phyloP scores from a whole-genome alignment of 2,888 invertebrate genomes.

The Drosophila paranaensis region DNA sequence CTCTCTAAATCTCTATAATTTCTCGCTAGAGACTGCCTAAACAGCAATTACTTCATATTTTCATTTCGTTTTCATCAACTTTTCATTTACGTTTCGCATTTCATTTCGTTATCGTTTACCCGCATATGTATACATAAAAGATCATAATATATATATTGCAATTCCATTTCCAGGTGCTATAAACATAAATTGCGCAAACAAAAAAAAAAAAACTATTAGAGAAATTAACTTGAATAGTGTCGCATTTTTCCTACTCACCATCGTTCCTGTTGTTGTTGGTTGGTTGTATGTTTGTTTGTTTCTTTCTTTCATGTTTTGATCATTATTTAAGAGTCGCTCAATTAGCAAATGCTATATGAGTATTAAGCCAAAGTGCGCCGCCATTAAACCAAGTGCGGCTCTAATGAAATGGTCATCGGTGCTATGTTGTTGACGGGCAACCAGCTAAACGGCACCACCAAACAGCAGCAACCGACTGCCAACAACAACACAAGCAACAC shows the following conservation, averaged over 20 bases:
- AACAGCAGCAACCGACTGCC: conserved; percentile 48
- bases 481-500: conserved; percentile 34
- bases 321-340: conserved; percentile 19
- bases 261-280: conserved; percentile 28
- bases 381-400: conserved; percentile 74
- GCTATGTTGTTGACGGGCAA: conserved; percentile 85
- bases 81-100: conserved; percentile 42
- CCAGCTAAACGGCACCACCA: conserved; percentile 78
- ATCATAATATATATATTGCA: conserved; percentile 65
- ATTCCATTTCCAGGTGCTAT: conserved; percentile 76
- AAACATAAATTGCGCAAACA: conserved; percentile 45
- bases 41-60: conserved; percentile 21
- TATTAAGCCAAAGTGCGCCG: conserved; percentile 39
- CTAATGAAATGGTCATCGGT: conserved; percentile 85
- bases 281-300: conserved; percentile 28
- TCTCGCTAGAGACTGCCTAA: conserved; percentile 10
- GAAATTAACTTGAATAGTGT: conserved; percentile 42
- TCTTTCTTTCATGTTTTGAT: conserved; percentile 26
- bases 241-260: conserved; percentile 26
- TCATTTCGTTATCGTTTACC: conserved; percentile 39
- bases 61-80: conserved; percentile 19
- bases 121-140: conserved; percentile 27
- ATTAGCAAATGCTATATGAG: conserved; percentile 16
- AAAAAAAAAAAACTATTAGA: conserved; percentile 13
- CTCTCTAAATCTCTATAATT: conserved; percentile 18